Conservation (phyloP, 2,113 vertebrate species). For the Poeciliopsis turrubarensis region DNA sequence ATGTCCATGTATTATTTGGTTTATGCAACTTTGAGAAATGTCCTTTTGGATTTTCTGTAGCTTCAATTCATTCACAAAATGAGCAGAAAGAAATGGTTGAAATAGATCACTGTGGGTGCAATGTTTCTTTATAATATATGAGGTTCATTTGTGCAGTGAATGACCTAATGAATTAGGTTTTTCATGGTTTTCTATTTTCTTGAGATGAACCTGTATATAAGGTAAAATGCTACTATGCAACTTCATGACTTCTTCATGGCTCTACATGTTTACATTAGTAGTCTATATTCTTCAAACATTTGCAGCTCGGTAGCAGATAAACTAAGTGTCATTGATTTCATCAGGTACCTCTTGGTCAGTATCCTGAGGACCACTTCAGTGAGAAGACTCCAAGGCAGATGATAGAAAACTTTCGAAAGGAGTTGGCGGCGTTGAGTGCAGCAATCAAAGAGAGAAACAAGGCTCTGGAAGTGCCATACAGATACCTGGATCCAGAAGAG, state of each 20-base stretch:
- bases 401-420: conserved; percentile 45
- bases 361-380: conserved; percentile 45
- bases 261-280: not conserved
- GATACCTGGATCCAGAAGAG: conserved; percentile 47
- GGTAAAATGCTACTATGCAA: not conserved
- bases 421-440: conserved; percentile 29
- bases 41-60: not conserved
- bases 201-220: no score
- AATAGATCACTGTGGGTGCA: not conserved
- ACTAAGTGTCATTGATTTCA: conserved; percentile 12
- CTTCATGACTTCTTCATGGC: no score
- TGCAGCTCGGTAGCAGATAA: not conserved
- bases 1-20: no score
- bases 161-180: no score
- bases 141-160: not conserved
- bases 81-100: not conserved
- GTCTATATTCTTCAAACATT: not conserved
- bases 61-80: not conserved
- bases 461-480: conserved; percentile 46
- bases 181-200: no score
- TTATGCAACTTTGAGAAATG: not conserved
- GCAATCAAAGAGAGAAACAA: conserved; percentile 54
- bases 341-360: conserved; percentile 50
- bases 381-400: conserved; percentile 33
- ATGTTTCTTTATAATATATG: not conserved